Evolutionary conservation across 2,113 vertebrate species (phyloP), one percentile per base, ranked within the genome.

Genomic region (Platycercus adscitus): DNA sequence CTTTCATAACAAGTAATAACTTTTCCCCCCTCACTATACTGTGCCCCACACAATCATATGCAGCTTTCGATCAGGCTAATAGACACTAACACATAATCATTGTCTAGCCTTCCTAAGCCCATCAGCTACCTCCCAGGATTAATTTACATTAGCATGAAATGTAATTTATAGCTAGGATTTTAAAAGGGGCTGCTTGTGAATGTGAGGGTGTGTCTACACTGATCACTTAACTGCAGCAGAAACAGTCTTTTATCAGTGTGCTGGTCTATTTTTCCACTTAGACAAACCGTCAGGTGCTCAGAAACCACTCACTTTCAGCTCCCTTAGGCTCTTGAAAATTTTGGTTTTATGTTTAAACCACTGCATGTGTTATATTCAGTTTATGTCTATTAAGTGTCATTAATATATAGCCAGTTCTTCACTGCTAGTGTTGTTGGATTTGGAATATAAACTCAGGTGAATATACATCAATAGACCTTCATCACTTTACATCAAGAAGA

Each of bases 141-240:
- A 89, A 81, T 79, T 91, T 79, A 79, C 25, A 39, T 69, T 87
- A 85, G 5, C 16, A 24, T 80, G 56, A 89, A 88, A 73, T 46
- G 24, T 35, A 69, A 63, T 91, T 89, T 81, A 73, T 47, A 61
- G 49, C 31, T 47, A 65, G 28, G 21, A 20, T 76, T 85, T 86
- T 64, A 9, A 87, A 87, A 91, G 49, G 19, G 18, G 13, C 15
- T 17, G 13, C 15, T 16, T 77, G 50, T 43, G 24, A 49, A 19
- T 26, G n/a, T 60, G 52, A 87, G 47, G 33, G 39, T 84, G 83
- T 64, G 58, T 61, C 56, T 91, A 46, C 31, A 79, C 17, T 1
- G 1, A 50, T 21, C 4, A 1, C 0, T 0, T 37, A 58, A 55
- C 56, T 90, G 26, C 15, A 39, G 35, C 7, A 69, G 56, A 65